These are phyloP conservation scores for Ceratina calcarata DNA, from an alignment of 1,140 invertebrate species.

Conservation along the genomic window DNA sequence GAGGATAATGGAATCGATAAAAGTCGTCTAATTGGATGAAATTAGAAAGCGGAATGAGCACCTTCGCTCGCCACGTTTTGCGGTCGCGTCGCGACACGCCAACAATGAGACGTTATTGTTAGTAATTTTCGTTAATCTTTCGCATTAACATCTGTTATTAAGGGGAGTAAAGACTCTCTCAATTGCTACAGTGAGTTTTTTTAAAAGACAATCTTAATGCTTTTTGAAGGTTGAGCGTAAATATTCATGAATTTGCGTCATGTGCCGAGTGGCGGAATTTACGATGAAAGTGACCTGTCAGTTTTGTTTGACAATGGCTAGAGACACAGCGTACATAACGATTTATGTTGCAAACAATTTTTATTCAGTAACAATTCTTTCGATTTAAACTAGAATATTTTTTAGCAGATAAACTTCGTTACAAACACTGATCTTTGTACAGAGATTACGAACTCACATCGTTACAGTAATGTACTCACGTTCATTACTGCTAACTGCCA, in stretches of 20 bases:
- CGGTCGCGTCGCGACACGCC: not conserved
- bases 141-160: not conserved
- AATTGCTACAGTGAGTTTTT: not conserved
- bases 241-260: constrained; percentile 20
- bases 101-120: constrained; percentile 29
- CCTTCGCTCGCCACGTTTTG: not conserved
- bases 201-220: no score
- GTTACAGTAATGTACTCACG: no score
- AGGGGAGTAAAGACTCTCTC: not conserved
- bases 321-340: no score
- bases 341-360: not conserved
- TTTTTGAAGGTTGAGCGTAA: not conserved
- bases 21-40: not conserved
- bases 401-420: no score
- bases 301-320: no score
- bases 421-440: no score
- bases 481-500: no score
- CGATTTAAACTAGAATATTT: no score
- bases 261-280: not conserved
- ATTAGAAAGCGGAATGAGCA: constrained; percentile 21
- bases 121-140: constrained; percentile 9
- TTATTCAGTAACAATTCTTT: no score
- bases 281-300: not conserved
- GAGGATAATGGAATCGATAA: constrained; percentile 20
- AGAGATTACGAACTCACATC: no score